These are phyloP conservation scores for Menura novaehollandiae DNA, from an alignment of 2,113 vertebrate species.

Conservation along the genomic window DNA sequence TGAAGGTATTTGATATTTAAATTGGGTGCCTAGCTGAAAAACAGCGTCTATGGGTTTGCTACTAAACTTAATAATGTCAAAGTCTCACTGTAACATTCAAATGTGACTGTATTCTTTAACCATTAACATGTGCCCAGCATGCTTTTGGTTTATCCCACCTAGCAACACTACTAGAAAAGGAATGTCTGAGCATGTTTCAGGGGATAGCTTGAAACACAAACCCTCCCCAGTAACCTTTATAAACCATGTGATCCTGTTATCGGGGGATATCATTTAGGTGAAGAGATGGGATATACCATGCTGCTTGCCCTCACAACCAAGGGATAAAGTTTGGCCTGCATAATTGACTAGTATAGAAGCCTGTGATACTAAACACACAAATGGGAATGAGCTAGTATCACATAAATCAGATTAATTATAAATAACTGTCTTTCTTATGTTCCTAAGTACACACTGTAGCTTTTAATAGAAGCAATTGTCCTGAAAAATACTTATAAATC, in stretches of 20 bases:
- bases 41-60: neutral
- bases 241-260: neutral
- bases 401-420: neutral
- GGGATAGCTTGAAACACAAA: neutral
- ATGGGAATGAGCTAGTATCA: neutral
- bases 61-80: neutral
- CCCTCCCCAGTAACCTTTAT: neutral
- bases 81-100: neutral
- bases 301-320: neutral
- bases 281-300: neutral
- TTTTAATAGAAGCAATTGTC: neutral
- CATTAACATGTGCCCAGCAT: fast-evolving
- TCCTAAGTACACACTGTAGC: neutral
- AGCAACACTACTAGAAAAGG: neutral
- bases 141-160: neutral
- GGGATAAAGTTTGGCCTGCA: neutral
- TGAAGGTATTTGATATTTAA: neutral
- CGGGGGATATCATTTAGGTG: neutral
- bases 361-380: neutral
- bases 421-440: neutral
- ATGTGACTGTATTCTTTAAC: neutral
- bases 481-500: neutral
- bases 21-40: neutral
- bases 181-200: neutral
- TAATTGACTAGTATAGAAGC: neutral